Base-by-base conservation (phyloP, 2,797 vertebrate genomes). In the Crypturellus tataupa region DNA sequence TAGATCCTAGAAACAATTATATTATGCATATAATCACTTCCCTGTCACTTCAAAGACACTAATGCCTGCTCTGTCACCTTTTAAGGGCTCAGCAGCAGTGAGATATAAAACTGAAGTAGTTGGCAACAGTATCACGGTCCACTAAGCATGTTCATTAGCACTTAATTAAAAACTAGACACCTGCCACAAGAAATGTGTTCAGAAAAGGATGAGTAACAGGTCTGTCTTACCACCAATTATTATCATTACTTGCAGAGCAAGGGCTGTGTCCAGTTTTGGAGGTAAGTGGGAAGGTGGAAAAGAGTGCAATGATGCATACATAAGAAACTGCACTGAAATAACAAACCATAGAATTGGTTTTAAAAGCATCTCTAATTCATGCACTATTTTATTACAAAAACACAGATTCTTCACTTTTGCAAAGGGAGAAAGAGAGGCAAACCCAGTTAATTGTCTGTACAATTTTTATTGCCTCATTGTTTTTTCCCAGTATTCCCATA, bases 161-260 rank as follows among this genome's bases (percentile, higher is more conserved):
- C 95, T 97, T 98, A 98, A 98, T 98, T 97, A 98, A 97, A 95
- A 97, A 95, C 68, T 90, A 97, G 97, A 98, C 97, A 97, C 96
- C 96, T 97, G 97, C 96, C 97, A 89, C 96, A 97, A 97, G 97
- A 97, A 97, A 96, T 85, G 80, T 90, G 95, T 75, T 94, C 49
- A 65, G 86, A 97, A 95, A 95, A 97, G 94, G 95, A 94, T 95
- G 94, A 97, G 95, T 95, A 97, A 91, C 95, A 96, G 85, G 94
- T 96, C 96, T 96, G 94, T 89, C 94, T 95, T 90, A 94, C 85
- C 89, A 97, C 94, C 96, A 97, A 97, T 97, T 97, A 98, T 88
- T 93, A 97, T 96, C 93, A 96, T 95, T 90, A 96, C 87, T 93
- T 86, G 78, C 76, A 91, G 86, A 97, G 77, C 78, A 94, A 95